Percentiles rank a stretch among this genome's conserved stretches.
These are phyloP conservation scores for Clusia tigrina DNA, from an alignment of 2,888 invertebrate species.

Conservation along the genomic window DNA sequence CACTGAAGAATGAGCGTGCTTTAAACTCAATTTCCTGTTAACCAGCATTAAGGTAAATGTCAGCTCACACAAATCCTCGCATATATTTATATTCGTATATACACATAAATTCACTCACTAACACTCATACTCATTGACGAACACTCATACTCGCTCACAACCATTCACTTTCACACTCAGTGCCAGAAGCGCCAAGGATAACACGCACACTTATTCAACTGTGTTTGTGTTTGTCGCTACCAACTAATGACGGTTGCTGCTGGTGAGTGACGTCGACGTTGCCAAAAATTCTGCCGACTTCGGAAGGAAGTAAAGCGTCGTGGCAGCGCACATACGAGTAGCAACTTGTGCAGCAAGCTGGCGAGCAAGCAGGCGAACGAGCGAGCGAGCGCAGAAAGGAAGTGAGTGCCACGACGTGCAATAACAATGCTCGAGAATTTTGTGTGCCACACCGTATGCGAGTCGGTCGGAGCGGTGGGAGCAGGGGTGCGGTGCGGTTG, in stretches of 20 bases:
- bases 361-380: background rate
- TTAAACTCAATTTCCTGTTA: no score
- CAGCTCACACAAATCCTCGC: no score
- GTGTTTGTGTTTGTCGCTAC: background rate
- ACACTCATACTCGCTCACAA: background rate
- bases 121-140: background rate
- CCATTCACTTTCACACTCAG: no score
- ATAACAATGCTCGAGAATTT: background rate
- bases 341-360: background rate
- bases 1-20: no score
- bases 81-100: no score
- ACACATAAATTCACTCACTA: no score
- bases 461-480: background rate
- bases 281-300: conserved; percentile 4
- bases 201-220: no score
- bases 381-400: background rate
- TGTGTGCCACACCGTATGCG: background rate
- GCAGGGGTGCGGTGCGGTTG: background rate
- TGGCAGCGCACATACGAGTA: background rate
- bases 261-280: background rate
- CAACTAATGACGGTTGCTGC: background rate
- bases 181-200: no score
- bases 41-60: no score
- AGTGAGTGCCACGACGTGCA: background rate
- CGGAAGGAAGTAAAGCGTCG: background rate